A percentile compares a stretch with the other conserved stretches of the same genome.
phyloP scores from a whole-genome alignment of 2,113 vertebrate genomes.

The Aphyosemion australe region DNA sequence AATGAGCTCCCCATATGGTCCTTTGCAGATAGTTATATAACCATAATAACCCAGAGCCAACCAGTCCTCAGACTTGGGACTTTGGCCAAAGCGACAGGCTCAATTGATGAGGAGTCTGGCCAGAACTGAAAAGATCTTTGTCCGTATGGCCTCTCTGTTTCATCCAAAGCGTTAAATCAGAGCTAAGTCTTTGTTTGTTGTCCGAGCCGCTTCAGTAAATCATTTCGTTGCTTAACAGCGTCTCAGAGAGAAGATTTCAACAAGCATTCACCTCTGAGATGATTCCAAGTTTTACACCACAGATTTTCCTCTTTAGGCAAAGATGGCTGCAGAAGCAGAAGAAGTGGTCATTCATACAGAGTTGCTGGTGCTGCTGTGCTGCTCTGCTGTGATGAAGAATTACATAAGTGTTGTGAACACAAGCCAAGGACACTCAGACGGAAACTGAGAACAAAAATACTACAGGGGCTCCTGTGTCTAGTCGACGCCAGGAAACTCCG shows the following conservation, averaged over 20 bases:
- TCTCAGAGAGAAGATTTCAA: neutral
- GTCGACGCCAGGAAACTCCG: conserved; percentile 26
- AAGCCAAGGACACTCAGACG: conserved; percentile 34
- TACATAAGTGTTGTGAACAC: conserved; percentile 61
- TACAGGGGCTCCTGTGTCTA: conserved; percentile 33
- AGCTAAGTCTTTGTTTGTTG: neutral
- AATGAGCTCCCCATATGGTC: conserved; percentile 25
- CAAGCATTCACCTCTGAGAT: neutral
- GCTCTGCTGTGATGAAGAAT: conserved; percentile 27
- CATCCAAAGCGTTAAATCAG: neutral
- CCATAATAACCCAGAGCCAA: conserved; percentile 24
- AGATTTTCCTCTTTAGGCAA: conserved; percentile 1
- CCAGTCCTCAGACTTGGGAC: conserved; percentile 32
- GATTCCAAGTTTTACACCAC: neutral
- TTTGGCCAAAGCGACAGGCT: conserved; percentile 27
- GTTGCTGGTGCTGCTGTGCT: conserved; percentile 19
- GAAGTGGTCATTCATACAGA: conserved; percentile 12
- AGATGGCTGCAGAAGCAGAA: neutral
- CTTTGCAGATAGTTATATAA: conserved; percentile 39
- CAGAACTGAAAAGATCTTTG: conserved; percentile 10
- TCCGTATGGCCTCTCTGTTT: conserved; percentile 15
- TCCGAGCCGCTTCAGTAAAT: neutral
- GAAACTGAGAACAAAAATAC: conserved; percentile 23
- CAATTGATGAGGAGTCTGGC: conserved; percentile 35
- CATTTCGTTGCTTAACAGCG: neutral